A percentile compares a stretch with the other conserved stretches of the same genome.
Evolutionary conservation across 2,797 vertebrate species (phyloP).

Genomic region (Phrynocephalus forsythii): DNA sequence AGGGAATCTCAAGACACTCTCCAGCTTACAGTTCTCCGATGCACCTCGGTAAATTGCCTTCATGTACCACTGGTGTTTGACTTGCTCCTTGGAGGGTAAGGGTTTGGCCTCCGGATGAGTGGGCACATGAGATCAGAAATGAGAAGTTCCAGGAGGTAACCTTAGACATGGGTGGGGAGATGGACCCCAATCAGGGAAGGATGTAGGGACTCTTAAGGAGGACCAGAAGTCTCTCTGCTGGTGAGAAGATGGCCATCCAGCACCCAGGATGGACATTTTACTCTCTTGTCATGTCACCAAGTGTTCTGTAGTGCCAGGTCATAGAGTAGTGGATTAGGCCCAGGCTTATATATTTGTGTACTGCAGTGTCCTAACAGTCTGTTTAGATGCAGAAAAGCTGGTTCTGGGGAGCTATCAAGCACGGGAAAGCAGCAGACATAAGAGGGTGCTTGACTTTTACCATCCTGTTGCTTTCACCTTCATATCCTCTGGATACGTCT

Average conservation of each 20-base stretch:
- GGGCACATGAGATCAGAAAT: conserved; percentile 24
- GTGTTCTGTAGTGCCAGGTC: neutral
- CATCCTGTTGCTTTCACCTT: neutral
- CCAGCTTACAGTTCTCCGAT: conserved; percentile 89
- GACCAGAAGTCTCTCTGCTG: neutral
- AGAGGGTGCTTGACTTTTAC: neutral
- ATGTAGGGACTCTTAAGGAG: neutral
- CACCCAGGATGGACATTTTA: neutral
- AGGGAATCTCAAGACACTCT: conserved; percentile 89
- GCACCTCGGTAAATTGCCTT: conserved; percentile 78
- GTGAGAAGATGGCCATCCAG: neutral
- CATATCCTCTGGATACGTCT: neutral
- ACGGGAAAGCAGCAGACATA: neutral
- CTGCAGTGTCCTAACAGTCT: neutral
- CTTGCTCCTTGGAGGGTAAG: conserved; percentile 36
- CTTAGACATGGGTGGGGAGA: neutral
- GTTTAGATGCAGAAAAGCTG: neutral
- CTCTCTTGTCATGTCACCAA: neutral
- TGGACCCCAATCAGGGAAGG: neutral
- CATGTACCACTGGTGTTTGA: conserved; percentile 11
- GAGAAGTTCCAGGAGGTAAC: conserved; percentile 30
- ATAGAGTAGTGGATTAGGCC: neutral
- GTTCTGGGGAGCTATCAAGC: neutral
- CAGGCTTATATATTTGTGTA: neutral
- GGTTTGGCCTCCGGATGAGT: conserved; percentile 24